Percentiles rank a stretch among this genome's conserved stretches.
Conservation (phyloP, 1,140 invertebrate species). For the Archegozetes longisetosus region DNA sequence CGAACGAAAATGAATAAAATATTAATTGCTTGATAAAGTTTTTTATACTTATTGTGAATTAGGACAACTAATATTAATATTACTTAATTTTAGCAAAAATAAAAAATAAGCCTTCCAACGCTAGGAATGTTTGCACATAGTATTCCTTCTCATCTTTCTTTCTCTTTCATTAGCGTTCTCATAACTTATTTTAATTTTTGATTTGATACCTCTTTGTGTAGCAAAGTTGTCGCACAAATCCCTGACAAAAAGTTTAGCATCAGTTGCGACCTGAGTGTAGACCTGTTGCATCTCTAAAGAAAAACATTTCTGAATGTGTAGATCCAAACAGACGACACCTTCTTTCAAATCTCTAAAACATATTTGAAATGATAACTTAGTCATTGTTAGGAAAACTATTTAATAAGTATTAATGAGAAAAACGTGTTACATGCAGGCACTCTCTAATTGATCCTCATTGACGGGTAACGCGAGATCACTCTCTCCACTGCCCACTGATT, state of each 20-base stretch:
- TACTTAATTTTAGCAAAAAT: no score
- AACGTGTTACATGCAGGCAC: neutral
- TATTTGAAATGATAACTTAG: neutral
- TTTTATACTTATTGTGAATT: no score
- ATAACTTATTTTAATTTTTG: no score
- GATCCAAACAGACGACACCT: slow-evolving; percentile 17
- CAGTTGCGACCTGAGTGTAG: slow-evolving; percentile 18
- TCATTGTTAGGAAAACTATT: no score
- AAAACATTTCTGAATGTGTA: slow-evolving; percentile 17
- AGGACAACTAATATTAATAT: no score
- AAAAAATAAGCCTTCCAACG: no score
- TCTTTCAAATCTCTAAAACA: slow-evolving; percentile 13
- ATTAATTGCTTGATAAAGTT: no score
- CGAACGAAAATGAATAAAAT: no score
- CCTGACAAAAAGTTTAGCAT: slow-evolving; percentile 16
- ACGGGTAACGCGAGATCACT: neutral
- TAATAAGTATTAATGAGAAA: neutral
- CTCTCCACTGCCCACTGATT: neutral
- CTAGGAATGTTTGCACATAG: no score
- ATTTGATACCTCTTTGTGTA: neutral
- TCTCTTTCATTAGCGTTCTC: no score
- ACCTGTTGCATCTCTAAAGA: slow-evolving; percentile 17
- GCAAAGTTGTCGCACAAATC: slow-evolving; percentile 16
- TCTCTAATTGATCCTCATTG: neutral
- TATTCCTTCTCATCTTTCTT: no score